These are phyloP conservation scores for Rambutsinella grinnellia DNA, from an alignment of 2,888 invertebrate genomes.

Conservation along the genomic window DNA sequence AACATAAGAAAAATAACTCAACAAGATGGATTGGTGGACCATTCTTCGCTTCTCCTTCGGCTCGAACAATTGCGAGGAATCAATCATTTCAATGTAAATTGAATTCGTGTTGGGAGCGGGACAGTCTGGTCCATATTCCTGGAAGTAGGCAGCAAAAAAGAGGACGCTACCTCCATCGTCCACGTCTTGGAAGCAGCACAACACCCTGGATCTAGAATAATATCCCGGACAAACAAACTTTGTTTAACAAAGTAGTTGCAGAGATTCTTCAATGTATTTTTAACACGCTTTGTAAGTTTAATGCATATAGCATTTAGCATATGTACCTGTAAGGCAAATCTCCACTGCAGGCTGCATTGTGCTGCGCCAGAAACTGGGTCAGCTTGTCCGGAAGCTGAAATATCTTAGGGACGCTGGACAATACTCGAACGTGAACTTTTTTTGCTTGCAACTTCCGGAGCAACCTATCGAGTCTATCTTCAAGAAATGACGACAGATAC, in stretches of 20 bases:
- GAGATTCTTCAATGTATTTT: neutral
- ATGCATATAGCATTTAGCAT: neutral
- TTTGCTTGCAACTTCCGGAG: too few relatives aligned
- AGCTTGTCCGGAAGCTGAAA: too few relatives aligned
- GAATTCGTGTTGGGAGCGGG: constrained; percentile 12
- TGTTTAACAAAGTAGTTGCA: neutral
- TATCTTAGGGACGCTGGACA: too few relatives aligned
- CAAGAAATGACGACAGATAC: too few relatives aligned
- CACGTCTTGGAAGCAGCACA: constrained; percentile 26
- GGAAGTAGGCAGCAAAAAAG: constrained; percentile 12
- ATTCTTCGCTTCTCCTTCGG: neutral
- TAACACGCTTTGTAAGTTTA: neutral
- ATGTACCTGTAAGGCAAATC: too few relatives aligned
- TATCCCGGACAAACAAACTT: neutral
- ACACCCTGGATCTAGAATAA: neutral
- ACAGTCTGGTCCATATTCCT: constrained; percentile 22
- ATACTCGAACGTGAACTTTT: too few relatives aligned
- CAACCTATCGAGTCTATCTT: too few relatives aligned
- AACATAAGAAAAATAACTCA: constrained; percentile 4
- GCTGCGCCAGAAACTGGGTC: too few relatives aligned
- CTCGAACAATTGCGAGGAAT: constrained; percentile 6
- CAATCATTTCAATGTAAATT: constrained; percentile 12
- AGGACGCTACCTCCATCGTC: neutral
- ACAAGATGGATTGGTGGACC: neutral
- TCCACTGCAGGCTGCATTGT: too few relatives aligned